phyloP scores from a whole-genome alignment of 92 coral and sea anemone species.

The Porites lobata region DNA sequence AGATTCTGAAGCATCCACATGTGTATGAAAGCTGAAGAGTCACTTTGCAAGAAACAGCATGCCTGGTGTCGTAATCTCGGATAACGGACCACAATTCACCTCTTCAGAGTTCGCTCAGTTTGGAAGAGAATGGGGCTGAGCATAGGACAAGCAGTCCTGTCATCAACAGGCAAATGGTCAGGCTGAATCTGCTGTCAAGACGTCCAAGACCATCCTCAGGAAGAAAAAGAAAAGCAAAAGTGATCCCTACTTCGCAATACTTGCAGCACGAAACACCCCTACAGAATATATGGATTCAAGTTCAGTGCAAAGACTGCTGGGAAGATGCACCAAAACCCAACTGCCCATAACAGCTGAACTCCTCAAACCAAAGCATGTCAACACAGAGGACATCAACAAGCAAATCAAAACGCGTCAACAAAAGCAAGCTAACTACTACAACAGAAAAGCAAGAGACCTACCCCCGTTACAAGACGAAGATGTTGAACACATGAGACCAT shows the following conservation, averaged over 20 bases:
- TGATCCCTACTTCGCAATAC: slow-evolving; percentile 65
- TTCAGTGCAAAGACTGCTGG: no score
- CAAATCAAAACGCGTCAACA: no score
- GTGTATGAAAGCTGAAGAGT: slow-evolving; percentile 33
- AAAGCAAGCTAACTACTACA: no score
- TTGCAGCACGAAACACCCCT: slow-evolving; percentile 69
- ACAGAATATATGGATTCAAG: slow-evolving; percentile 29
- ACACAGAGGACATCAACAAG: no score
- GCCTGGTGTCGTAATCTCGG: slow-evolving; percentile 66
- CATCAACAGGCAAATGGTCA: slow-evolving; percentile 72
- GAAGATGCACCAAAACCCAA: no score
- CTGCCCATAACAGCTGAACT: no score
- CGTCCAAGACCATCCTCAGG: slow-evolving; percentile 50
- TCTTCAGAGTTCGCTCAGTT: slow-evolving; percentile 53
- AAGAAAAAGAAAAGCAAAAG: slow-evolving; percentile 53
- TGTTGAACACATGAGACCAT: no score
- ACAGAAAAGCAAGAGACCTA: no score
- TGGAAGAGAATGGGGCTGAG: slow-evolving; percentile 64
- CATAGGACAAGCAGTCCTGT: slow-evolving; percentile 69
- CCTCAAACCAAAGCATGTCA: no score
- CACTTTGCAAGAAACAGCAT: slow-evolving; percentile 71
- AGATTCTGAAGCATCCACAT: slow-evolving; percentile 51
- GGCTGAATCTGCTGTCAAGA: slow-evolving; percentile 71
- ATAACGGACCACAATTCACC: slow-evolving; percentile 65
- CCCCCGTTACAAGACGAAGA: no score